Base-by-base conservation (phyloP, 2,797 vertebrate genomes). In the Falco peregrinus region DNA sequence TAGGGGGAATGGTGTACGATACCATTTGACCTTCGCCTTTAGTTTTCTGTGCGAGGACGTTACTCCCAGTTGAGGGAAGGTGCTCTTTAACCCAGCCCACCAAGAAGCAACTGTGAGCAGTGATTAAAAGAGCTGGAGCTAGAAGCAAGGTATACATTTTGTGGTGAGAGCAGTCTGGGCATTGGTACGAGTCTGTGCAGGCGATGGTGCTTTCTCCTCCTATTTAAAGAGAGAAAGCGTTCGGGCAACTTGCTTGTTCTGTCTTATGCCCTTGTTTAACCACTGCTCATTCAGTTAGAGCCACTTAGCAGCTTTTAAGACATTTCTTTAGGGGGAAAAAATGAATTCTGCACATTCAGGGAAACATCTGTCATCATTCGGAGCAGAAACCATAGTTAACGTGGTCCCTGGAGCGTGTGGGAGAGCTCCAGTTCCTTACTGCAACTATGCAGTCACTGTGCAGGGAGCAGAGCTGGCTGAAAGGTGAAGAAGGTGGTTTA, bases 311-410 rank as follows among this genome's bases (percentile, higher is more conserved):
- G 84, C 54, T 95, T 93, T 86, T 59, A 85, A 80, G 64, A n/a
- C 28, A 6, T 75, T 90, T 90, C 45, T 95, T 92, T 69, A 61
- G 60, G 64, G 61, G 6, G 7, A 45, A 61, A 81, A 65, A 73
- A 37, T 41, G 71, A 93, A 71, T 89, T 93, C 71, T 85, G 2
- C 6, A 4, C 48, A 29, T 92, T 91, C 87, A 91, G 87, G 95
- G 86, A 92, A 96, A 92, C 63, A 79, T 91, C 95, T 97, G 90
- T 92, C 87, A 91, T 95, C 10, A 2, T 90, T 86, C 4, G 5
- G 79, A 87, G 84, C 78, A 91, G 84, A 84, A 94, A 63, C 54
- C 73, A 41, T 64, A 87, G 84, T 68, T 83, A 89, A n/a, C 1
- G 0, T 5, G 1, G 59, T 89, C 73, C 69, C 57, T 82, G 78